Evolutionary conservation across 2,797 vertebrate species (phyloP), one percentile per base, ranked within the genome.

Genomic region (Anguilla megastoma): DNA sequence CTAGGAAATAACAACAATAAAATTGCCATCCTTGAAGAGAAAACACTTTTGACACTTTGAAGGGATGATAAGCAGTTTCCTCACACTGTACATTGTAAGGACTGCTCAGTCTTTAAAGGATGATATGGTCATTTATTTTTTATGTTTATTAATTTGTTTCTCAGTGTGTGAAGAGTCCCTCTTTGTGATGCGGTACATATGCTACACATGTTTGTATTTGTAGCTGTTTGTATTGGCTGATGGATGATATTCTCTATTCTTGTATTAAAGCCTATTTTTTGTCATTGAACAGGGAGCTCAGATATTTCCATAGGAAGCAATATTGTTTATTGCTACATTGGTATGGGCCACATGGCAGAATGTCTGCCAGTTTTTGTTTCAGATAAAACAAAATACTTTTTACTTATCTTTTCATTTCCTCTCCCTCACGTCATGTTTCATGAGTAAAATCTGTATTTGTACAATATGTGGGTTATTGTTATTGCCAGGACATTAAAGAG

Each of bases 11-110:
- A 90, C 88, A 90, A 90, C 85, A 85, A 80, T 71, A 86, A 86
- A 88, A 91, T 88, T 87, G 88, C 84, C 54, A 24, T 84, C 85
- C 87, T 88, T 85, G 79, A 85, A 90, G 90, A 86, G 88, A 91
- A 91, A 89, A 87, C 85, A 84, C 86, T 90, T 87, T 90, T 90
- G 91, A 91, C 86, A 85, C 85, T 90, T 88, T 91, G 91, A 92
- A 91, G 89, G 86, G 89, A 90, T 88, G 91, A 91, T 88, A 86
- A 90, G 88, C 87, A 86, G 87, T 86, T 87, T 91, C 87, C 88
- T 60, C 3, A 85, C 88, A 87, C 87, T 79, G 60, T 74, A 69
- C 87, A 71, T 36, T n/a, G 30, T 80, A 52, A 79, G 71, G 86
- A 74, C 33, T 71, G 33, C 50, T 84, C 56, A 79, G 4, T 18